A percentile compares a stretch with the other conserved stretches of the same genome.
Evolutionary conservation across 64 coral and sea anemone genomes (phyloP).

Genomic region (Pocillopora verrucosa): DNA sequence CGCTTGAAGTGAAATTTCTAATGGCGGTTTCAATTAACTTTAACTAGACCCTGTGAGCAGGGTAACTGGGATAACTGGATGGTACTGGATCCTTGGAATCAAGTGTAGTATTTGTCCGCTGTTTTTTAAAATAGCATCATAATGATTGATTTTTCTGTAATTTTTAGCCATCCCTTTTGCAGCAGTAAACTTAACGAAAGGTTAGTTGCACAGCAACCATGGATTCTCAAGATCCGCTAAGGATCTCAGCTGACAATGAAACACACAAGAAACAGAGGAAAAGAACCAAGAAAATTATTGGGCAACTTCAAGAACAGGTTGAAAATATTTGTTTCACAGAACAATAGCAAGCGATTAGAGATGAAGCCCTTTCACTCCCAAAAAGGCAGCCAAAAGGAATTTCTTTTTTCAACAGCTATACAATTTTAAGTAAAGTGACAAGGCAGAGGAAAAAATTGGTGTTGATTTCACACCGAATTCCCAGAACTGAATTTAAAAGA

Average conservation of each 20-base stretch:
- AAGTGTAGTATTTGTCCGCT: too few relatives aligned
- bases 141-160: too few relatives aligned
- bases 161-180: not conserved
- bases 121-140: not conserved
- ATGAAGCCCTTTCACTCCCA: not conserved
- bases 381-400: not conserved
- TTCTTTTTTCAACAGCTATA: not conserved
- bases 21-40: too few relatives aligned
- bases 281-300: slow-evolving; percentile 72
- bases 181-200: not conserved
- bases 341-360: not conserved
- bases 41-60: too few relatives aligned
- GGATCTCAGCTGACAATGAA: slow-evolving; percentile 4
- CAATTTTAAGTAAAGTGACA: too few relatives aligned
- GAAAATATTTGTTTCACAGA: not conserved
- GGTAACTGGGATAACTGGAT: too few relatives aligned
- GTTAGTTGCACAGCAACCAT: not conserved
- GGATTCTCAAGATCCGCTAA: not conserved
- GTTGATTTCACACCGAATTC: too few relatives aligned
- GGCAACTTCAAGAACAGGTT: slow-evolving; percentile 89
- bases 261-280: slow-evolving; percentile 86
- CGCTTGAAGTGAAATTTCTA: too few relatives aligned
- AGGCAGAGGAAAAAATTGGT: too few relatives aligned
- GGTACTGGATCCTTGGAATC: too few relatives aligned
- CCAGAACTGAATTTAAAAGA: too few relatives aligned